Evolutionary conservation across 2,888 invertebrate species (phyloP).

Genomic region (Stratiomys singularior): DNA sequence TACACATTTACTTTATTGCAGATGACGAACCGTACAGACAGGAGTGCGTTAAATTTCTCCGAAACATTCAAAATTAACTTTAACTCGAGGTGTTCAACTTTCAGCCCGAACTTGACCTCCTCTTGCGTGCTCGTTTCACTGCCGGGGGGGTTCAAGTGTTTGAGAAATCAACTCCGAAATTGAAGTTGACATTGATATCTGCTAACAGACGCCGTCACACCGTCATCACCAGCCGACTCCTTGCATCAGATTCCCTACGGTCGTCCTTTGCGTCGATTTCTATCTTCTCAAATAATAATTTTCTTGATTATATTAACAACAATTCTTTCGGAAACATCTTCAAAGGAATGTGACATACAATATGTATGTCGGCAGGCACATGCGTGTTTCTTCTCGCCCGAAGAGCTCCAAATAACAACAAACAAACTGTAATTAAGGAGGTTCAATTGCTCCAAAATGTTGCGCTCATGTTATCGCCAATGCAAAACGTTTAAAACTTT

Average conservation of each 20-base stretch:
- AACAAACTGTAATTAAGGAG: slow-evolving; percentile 4
- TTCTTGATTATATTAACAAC: slow-evolving; percentile 35
- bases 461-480: background rate
- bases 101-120: background rate
- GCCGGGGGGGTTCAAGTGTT: slow-evolving; percentile 12
- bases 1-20: too few relatives aligned
- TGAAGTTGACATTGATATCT: slow-evolving; percentile 50
- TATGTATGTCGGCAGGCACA: background rate
- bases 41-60: too few relatives aligned
- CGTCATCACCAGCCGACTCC: slow-evolving; percentile 16
- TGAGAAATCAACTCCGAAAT: slow-evolving; percentile 51
- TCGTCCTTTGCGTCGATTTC: slow-evolving; percentile 28
- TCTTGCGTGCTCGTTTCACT: background rate
- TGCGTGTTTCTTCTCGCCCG: background rate
- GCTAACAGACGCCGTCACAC: slow-evolving; percentile 39
- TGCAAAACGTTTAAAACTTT: background rate
- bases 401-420: background rate
- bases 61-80: too few relatives aligned
- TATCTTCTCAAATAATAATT: slow-evolving; percentile 41
- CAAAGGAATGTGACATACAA: slow-evolving; percentile 1
- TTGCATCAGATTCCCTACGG: background rate
- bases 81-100: background rate
- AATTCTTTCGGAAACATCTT: background rate
- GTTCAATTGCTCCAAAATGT: background rate
- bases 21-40: too few relatives aligned